Conservation (phyloP, 2,888 invertebrate genomes). For the Eremobia ochroleuca region DNA sequence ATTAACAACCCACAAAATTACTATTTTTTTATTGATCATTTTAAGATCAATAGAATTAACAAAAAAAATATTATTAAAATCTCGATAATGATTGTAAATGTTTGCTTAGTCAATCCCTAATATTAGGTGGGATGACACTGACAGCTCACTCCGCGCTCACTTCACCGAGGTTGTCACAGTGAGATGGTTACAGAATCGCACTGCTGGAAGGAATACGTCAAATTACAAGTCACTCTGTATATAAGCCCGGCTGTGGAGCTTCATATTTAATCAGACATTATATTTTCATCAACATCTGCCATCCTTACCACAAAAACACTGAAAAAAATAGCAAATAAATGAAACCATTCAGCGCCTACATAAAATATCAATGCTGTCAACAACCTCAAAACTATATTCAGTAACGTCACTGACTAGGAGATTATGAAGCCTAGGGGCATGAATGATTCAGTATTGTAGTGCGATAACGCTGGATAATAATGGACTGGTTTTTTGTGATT, state of each 20-base stretch:
- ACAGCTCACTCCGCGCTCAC: too few relatives aligned
- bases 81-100: too few relatives aligned
- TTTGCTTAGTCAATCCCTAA: too few relatives aligned
- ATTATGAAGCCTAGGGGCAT: constrained; percentile 56
- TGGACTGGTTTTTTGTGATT: not conserved
- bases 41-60: too few relatives aligned
- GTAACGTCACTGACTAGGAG: constrained; percentile 71
- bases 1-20: too few relatives aligned
- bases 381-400: constrained; percentile 76
- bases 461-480: constrained; percentile 18
- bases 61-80: too few relatives aligned
- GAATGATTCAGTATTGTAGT: constrained; percentile 50
- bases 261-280: not conserved
- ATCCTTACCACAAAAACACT: constrained; percentile 36
- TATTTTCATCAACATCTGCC: constrained; percentile 17
- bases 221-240: too few relatives aligned
- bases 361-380: constrained; percentile 70
- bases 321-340: constrained; percentile 43
- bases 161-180: too few relatives aligned
- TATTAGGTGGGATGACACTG: too few relatives aligned
- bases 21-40: too few relatives aligned
- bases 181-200: too few relatives aligned
- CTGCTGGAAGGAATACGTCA: too few relatives aligned
- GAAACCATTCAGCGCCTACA: constrained; percentile 45
- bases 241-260: not conserved